Base-by-base conservation (phyloP, 1,140 invertebrate species). In the Drosophila serrata region DNA sequence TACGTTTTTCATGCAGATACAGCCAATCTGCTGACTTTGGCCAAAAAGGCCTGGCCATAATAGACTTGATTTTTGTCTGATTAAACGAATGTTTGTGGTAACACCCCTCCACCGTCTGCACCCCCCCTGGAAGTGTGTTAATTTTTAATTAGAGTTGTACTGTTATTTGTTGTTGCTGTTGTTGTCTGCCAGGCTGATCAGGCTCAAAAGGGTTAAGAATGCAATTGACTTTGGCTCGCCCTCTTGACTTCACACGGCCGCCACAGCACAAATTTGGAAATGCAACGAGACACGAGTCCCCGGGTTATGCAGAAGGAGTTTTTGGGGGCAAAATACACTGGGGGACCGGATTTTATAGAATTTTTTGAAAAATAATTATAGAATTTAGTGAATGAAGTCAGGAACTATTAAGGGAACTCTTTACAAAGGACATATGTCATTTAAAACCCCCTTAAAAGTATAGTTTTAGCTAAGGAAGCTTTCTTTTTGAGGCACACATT, bases 101-200 rank as follows among this genome's bases (percentile, higher is more conserved):
- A 33, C 53, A 22, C 48, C 62, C 68, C 12, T 24, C 7, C 27
- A 11, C 43, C 9, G n/a, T n/a, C n/a, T n/a, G n/a, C n/a, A n/a
- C 22, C 31, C 37, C 39, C 19, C 45, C 9, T 33, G 27, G 39
- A 75, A 72, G 79, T 88, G 85, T 90, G 86, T 90, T 88, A 90
- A 88, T 88, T 88, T 88, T 88, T 88, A 88, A 88, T 88, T 90
- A 90, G 86, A 90, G 75, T 90, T 91, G 87, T 87, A 91, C 82
- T 82, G 87, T 87, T 87, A 91, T 90, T 87, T 87, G 87, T 82
- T 75, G 86, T 82, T 75, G 45, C 46, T 62, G 81, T 80, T 43
- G 45, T 61, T 67, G 63, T 70, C 68, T 62, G 74, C 48, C 79
- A 46, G 61, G 39, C 53, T 78, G 85, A 81, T 88, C 81, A 74